Conservation (phyloP, 2,113 vertebrate genomes). For the Dipodomys spectabilis region DNA sequence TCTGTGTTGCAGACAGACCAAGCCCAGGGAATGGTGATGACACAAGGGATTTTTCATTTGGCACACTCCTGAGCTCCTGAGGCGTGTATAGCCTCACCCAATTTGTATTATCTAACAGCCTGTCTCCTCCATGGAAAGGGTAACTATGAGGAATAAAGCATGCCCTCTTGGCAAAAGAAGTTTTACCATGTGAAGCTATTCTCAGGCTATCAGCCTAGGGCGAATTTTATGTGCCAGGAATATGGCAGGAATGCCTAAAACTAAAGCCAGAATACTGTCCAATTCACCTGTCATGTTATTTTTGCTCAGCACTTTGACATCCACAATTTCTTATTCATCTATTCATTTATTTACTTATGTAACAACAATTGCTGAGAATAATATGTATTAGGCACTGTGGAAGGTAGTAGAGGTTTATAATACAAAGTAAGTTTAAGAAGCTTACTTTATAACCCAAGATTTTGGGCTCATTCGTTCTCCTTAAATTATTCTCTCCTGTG, state of each 20-base stretch:
- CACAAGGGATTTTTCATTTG: background rate
- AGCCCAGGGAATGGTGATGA: background rate
- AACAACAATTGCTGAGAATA: background rate
- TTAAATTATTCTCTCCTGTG: constrained; percentile 41
- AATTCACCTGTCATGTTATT: constrained; percentile 13
- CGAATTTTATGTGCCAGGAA: background rate
- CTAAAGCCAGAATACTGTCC: background rate
- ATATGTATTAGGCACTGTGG: background rate
- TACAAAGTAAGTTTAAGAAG: background rate
- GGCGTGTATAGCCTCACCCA: background rate
- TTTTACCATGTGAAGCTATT: background rate
- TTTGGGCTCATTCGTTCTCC: background rate
- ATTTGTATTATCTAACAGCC: background rate
- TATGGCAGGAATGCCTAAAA: constrained; percentile 4
- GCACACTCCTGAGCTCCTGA: background rate
- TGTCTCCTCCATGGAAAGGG: background rate
- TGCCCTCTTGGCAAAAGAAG: background rate
- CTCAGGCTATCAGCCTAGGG: background rate
- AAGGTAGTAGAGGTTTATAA: background rate
- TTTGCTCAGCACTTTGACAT: background rate
- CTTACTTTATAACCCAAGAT: background rate
- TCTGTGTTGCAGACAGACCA: background rate
- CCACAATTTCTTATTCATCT: background rate
- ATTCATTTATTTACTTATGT: background rate
- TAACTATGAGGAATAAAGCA: background rate